Conservation (phyloP, 1,140 invertebrate genomes). For the Trissolcus basalis region DNA sequence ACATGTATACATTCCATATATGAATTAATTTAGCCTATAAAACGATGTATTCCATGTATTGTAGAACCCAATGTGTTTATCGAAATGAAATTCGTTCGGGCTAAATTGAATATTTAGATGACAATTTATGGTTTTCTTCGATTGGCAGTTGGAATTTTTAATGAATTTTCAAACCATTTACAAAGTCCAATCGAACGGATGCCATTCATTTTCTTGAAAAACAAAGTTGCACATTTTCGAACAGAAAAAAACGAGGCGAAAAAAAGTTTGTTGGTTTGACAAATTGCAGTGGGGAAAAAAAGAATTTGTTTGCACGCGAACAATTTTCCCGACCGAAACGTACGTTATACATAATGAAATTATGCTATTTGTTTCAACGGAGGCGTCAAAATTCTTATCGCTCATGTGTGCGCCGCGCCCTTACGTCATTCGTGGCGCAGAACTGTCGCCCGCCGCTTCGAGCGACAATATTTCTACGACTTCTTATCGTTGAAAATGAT, state of each 20-base stretch:
- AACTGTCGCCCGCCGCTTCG: constrained; percentile 56
- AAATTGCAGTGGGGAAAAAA: not conserved
- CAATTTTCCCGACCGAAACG: constrained; percentile 28
- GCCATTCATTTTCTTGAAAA: no score
- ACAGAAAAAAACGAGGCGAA: no score
- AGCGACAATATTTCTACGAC: constrained; percentile 39
- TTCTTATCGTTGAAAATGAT: constrained; percentile 48
- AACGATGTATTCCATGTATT: constrained; percentile 9
- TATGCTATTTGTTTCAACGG: constrained; percentile 59
- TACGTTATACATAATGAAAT: not conserved
- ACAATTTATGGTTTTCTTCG: no score
- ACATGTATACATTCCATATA: constrained; percentile 2
- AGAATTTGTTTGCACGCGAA: constrained; percentile 19
- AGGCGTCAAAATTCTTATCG: constrained; percentile 72
- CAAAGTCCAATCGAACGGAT: no score
- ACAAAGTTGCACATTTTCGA: no score
- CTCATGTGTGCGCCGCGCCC: constrained; percentile 39
- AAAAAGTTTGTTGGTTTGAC: no score
- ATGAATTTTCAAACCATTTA: no score
- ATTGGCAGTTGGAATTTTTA: no score
- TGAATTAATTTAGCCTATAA: constrained; percentile 15
- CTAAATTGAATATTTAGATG: no score
- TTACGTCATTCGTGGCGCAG: constrained; percentile 65
- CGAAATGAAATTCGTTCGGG: no score
- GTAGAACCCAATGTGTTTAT: not conserved